phyloP scores from a whole-genome alignment of 2,797 vertebrate genomes.

The Trachurus trachurus region DNA sequence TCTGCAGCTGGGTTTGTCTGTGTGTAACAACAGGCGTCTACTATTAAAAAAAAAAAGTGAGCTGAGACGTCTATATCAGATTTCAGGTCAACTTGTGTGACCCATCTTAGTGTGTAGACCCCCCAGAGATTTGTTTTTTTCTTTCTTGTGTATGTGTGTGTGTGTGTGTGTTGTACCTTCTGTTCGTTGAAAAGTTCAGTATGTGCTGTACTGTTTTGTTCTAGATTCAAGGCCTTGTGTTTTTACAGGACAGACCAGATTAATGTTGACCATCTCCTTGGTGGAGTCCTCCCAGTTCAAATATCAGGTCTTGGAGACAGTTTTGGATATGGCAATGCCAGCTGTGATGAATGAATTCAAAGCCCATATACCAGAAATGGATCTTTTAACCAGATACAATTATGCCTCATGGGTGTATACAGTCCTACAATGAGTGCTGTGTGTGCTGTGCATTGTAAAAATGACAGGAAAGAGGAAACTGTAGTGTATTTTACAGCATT shows the following conservation, averaged over 20 bases:
- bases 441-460: not conserved
- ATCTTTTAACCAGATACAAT: not conserved
- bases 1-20: not conserved
- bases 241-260: not conserved
- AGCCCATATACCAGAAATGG: not conserved
- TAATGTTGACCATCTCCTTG: not conserved
- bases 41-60: slow-evolving; percentile 24
- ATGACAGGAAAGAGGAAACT: not conserved
- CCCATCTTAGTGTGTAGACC: not conserved
- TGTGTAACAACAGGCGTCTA: not conserved
- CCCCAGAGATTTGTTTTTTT: not conserved
- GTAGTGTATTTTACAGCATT: not conserved
- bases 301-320: not conserved
- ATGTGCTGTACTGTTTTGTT: slow-evolving; percentile 1
- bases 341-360: not conserved
- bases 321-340: not conserved
- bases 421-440: not conserved
- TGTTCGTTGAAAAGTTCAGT: not conserved
- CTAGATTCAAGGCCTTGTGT: not conserved
- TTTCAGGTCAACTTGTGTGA: slow-evolving; percentile 42
- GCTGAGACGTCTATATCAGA: slow-evolving; percentile 38
- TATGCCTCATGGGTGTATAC: slow-evolving; percentile 18
- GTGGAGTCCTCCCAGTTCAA: not conserved
- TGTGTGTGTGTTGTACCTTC: not conserved
- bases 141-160: too few species aligned